A percentile compares a stretch with the other conserved stretches of the same genome.
phyloP scores from a whole-genome alignment of 2,797 vertebrate species.

The Caiman crocodilus region DNA sequence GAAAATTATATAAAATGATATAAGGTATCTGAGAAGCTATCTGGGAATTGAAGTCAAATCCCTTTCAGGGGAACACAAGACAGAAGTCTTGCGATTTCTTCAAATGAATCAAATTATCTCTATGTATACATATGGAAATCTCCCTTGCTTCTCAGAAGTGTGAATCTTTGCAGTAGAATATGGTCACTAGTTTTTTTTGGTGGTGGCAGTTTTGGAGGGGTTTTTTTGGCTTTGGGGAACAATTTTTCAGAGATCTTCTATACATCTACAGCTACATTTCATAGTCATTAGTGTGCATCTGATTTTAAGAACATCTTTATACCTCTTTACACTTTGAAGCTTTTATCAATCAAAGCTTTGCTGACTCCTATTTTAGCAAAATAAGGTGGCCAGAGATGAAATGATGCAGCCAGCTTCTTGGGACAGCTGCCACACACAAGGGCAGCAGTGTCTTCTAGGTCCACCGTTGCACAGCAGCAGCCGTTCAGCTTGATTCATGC shows the following conservation, averaged over 20 bases:
- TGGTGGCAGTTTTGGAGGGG: too few species aligned
- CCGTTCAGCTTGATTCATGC: too few species aligned
- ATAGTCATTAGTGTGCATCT: background rate
- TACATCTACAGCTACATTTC: background rate
- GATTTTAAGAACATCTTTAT: background rate
- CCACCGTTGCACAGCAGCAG: too few species aligned
- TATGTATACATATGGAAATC: background rate
- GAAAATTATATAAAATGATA: background rate
- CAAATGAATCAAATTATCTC: background rate
- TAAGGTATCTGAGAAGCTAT: background rate
- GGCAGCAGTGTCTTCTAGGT: too few species aligned
- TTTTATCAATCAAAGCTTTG: background rate
- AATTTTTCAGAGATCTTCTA: background rate
- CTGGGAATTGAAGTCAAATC: accelerated
- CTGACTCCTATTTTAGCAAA: background rate
- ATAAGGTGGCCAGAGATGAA: background rate
- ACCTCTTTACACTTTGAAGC: background rate
- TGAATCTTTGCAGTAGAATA: background rate
- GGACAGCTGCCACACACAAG: too few species aligned
- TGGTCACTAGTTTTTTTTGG: background rate
- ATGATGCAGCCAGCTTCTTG: too few species aligned
- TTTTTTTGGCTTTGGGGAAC: background rate
- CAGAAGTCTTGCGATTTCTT: background rate
- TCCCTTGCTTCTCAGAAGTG: too few species aligned
- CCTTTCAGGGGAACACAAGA: accelerated